Base-by-base conservation (phyloP, 1,140 invertebrate genomes). In the Lasioglossum albipes region DNA sequence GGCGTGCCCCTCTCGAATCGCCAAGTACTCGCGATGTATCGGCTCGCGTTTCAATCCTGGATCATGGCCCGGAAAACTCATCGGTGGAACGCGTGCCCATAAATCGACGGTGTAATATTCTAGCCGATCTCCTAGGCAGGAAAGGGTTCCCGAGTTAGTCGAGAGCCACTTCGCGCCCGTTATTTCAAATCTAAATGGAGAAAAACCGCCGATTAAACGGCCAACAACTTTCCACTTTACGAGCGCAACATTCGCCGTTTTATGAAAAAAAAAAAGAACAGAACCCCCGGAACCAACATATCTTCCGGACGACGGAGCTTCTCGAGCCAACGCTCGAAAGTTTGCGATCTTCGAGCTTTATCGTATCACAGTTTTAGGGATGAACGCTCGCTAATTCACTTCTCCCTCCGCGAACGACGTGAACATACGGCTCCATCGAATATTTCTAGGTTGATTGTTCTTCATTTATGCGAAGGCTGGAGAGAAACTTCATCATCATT, bases 1-100 rank as follows among this genome's bases (percentile, higher is more conserved):
- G 62, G 59, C 62, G 64, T 69, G 41, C 62, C 22, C 18, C 22
- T 75, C 70, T 75, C 71, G 70, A 78, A 82, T 52, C 42, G 31
- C 57, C 62, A 12, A 67, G 64, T 54, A 18, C 73, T 54, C 45
- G 73, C 27, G 41, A 75, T 66, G 57, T 73, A 73, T 61, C 71
- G 69, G 20, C 52, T 59, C 66, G 66, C n/a, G 20, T 61, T 76
- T 76, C 52, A 27, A 68, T 45, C 41, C n/a, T 20, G 52, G 16
- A 76, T 31, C n/a, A 49, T 9, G 10, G 7, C 45, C 12, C 13
- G 20, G 7, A 16, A 27, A n/a, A 3, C 41, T n/a, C 42, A 13
- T 49, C 66, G 66, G 45, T 10, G 10, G 12, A 22, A 68, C 66
- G 22, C 66, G 12, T 4, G 42, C 18, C 66, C 10, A 45, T 68